phyloP scores from a whole-genome alignment of 2,797 vertebrate species.

The Lacerta bilineata region DNA sequence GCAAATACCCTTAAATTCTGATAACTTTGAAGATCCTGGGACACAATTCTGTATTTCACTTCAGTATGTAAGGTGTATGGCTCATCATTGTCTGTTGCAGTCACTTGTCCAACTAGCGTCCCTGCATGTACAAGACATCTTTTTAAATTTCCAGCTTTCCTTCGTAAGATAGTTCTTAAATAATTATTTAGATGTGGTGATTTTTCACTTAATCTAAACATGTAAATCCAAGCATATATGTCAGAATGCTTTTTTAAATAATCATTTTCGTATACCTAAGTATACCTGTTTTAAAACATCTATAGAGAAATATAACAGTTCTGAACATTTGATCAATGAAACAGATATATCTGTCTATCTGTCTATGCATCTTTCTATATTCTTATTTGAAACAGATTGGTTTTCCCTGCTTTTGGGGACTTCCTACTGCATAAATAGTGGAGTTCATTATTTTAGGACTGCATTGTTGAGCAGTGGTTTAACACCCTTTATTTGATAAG shows the following conservation, averaged over 20 bases:
- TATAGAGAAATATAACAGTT: neutral
- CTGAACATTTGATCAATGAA: neutral
- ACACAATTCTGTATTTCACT: conserved; percentile 82
- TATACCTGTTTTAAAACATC: neutral
- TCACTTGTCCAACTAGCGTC: conserved; percentile 81
- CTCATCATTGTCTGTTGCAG: conserved; percentile 85
- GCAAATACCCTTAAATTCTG: conserved; percentile 70
- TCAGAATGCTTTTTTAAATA: neutral
- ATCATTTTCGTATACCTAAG: neutral
- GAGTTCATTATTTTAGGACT: neutral
- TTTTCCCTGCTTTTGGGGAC: neutral
- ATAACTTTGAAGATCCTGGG: conserved; percentile 68
- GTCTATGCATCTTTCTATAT: neutral
- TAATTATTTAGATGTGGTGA: neutral
- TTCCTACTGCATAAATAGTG: neutral
- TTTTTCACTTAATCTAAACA: neutral
- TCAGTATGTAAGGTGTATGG: conserved; percentile 76
- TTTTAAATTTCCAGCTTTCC: conserved; percentile 42
- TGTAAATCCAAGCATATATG: neutral
- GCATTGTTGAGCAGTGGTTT: neutral
- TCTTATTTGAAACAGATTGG: neutral
- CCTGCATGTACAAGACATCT: conserved; percentile 74
- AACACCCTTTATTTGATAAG: neutral
- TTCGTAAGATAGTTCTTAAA: conserved; percentile 1
- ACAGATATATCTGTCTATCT: too few relatives aligned